phyloP scores from a whole-genome alignment of 2,113 vertebrate species.

The Bufo bufo region DNA sequence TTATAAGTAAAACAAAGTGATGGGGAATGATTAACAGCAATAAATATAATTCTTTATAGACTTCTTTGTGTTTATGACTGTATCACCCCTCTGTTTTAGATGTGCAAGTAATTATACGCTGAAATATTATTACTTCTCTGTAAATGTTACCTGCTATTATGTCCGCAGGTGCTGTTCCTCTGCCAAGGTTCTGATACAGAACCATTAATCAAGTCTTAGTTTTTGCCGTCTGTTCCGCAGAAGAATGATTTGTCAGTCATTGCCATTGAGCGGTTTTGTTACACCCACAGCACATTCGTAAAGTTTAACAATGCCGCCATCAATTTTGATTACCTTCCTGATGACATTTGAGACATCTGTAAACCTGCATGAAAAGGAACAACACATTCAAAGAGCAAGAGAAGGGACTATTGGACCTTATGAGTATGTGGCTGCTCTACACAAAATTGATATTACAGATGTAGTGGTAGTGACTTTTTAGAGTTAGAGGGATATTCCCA shows the following conservation, averaged over 20 bases:
- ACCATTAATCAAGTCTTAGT: constrained; percentile 29
- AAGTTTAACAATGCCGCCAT: constrained; percentile 33
- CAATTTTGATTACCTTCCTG: constrained; percentile 23
- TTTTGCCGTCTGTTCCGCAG: neutral
- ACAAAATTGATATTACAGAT: neutral
- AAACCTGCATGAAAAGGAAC: neutral
- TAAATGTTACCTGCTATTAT: constrained; percentile 44
- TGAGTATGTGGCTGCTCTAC: neutral
- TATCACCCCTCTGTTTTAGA: neutral
- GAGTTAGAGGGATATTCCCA: too few species aligned
- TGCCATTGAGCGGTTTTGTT: constrained; percentile 39
- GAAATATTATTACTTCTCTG: constrained; percentile 34
- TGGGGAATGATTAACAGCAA: neutral
- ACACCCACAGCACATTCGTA: constrained; percentile 32
- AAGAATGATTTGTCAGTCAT: constrained; percentile 28
- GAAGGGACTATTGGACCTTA: neutral
- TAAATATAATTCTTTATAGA: neutral
- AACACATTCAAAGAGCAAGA: neutral
- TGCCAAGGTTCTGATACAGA: constrained; percentile 24
- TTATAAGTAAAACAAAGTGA: neutral
- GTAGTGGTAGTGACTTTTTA: too few species aligned
- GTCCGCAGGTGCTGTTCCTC: constrained; percentile 39
- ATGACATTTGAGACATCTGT: constrained; percentile 27
- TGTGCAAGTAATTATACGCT: constrained; percentile 28
- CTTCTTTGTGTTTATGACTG: neutral